A percentile compares a stretch with the other conserved stretches of the same genome.
Conservation (phyloP, 2,797 vertebrate species). For the Prionace glauca region DNA sequence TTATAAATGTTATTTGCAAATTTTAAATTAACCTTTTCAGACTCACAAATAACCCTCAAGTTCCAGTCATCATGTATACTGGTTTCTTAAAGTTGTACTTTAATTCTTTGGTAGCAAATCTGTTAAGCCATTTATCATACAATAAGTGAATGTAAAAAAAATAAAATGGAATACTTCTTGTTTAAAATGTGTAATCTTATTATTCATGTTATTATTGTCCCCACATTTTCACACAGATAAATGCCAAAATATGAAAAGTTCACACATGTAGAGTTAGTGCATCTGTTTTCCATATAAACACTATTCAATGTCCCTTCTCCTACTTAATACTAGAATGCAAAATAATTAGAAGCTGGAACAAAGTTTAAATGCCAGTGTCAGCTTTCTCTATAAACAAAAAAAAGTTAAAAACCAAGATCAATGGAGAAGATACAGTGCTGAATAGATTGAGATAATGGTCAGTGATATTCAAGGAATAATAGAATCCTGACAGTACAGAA, state of each 20-base stretch:
- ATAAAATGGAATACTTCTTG: constrained; percentile 7
- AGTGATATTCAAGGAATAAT: not conserved
- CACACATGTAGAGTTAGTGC: not conserved
- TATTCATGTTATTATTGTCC: not conserved
- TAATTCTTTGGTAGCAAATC: not conserved
- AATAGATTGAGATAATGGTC: not conserved
- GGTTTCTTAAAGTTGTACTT: not conserved
- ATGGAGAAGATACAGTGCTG: not conserved
- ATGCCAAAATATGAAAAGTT: not conserved
- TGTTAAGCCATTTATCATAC: not conserved
- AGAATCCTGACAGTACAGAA: no score
- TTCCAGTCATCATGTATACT: not conserved
- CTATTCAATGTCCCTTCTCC: not conserved
- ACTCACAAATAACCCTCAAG: not conserved
- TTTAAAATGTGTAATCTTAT: constrained; percentile 24
- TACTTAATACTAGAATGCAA: not conserved
- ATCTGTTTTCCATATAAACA: not conserved
- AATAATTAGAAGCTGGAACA: not conserved
- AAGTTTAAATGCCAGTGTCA: not conserved
- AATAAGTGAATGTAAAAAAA: not conserved
- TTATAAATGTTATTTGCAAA: not conserved
- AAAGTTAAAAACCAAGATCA: not conserved
- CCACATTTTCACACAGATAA: not conserved
- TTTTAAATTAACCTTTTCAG: constrained; percentile 26
- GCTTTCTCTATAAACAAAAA: not conserved